Evolutionary conservation across 1,140 invertebrate genomes (phyloP).

Genomic region (Polypedilum pembai): DNA sequence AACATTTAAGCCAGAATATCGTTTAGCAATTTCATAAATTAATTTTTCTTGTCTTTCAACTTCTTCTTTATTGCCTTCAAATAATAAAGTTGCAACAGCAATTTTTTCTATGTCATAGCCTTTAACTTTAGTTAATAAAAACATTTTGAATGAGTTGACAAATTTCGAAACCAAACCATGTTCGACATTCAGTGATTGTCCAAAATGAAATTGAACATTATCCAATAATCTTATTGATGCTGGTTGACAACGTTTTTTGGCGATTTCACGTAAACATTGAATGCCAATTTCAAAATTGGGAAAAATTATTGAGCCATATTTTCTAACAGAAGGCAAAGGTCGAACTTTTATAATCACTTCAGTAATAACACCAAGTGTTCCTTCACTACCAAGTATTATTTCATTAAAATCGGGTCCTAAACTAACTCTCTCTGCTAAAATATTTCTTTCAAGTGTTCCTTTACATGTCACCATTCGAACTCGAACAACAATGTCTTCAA

Average conservation of each 20-base stretch:
- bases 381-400: slow-evolving; percentile 65
- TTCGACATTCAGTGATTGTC: slow-evolving; percentile 55
- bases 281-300: slow-evolving; percentile 57
- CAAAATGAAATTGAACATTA: slow-evolving; percentile 66
- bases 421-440: slow-evolving; percentile 55
- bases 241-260: slow-evolving; percentile 54
- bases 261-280: slow-evolving; percentile 52
- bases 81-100: slow-evolving; percentile 60
- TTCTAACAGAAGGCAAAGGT: slow-evolving; percentile 52
- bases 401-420: slow-evolving; percentile 65
- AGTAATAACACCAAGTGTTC: slow-evolving; percentile 62
- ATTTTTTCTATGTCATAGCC: slow-evolving; percentile 56
- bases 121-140: slow-evolving; percentile 60
- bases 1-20: slow-evolving; percentile 50
- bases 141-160: slow-evolving; percentile 53
- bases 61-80: slow-evolving; percentile 53
- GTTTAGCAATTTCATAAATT: slow-evolving; percentile 53
- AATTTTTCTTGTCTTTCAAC: slow-evolving; percentile 54
- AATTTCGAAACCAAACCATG: slow-evolving; percentile 47
- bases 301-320: slow-evolving; percentile 65
- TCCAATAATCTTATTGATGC: slow-evolving; percentile 65
- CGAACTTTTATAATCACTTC: slow-evolving; percentile 65
- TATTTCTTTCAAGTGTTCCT: slow-evolving; percentile 55
- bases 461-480: slow-evolving; percentile 57
- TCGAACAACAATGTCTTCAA: slow-evolving; percentile 62